These are phyloP conservation scores for Dioctria linearis DNA, from an alignment of 2,888 invertebrate genomes.

Conservation along the genomic window DNA sequence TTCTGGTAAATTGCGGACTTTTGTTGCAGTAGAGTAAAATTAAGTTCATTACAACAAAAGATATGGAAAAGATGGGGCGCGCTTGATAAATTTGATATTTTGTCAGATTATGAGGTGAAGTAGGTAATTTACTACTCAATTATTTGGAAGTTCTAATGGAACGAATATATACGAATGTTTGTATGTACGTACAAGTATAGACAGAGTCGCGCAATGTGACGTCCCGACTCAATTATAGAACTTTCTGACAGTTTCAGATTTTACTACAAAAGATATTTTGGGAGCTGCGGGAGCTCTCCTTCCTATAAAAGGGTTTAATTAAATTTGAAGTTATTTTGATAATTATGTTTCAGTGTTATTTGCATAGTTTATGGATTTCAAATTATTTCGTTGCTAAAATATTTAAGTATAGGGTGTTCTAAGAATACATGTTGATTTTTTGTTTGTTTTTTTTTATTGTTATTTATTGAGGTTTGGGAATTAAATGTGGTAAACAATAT, in stretches of 20 bases:
- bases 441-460: too few relatives aligned
- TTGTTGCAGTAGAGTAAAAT: slow-evolving; percentile 47
- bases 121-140: slow-evolving; percentile 47
- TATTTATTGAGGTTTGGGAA: too few relatives aligned
- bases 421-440: too few relatives aligned
- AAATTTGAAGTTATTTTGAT: too few relatives aligned
- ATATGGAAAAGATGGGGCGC: slow-evolving; percentile 26
- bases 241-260: slow-evolving; percentile 34
- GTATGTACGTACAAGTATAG: background rate
- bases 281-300: too few relatives aligned
- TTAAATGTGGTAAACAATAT: too few relatives aligned
- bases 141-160: slow-evolving; percentile 28
- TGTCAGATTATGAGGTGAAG: slow-evolving; percentile 46
- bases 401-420: too few relatives aligned
- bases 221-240: slow-evolving; percentile 18
- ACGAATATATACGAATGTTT: background rate
- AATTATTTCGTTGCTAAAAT: too few relatives aligned
- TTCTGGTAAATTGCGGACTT: slow-evolving; percentile 49
- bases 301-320: too few relatives aligned
- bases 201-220: too few relatives aligned
- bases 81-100: slow-evolving; percentile 48
- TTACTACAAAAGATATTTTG: background rate
- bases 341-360: too few relatives aligned
- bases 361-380: too few relatives aligned
- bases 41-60: slow-evolving; percentile 47